Evolutionary conservation across 2,888 invertebrate genomes (phyloP), one percentile per base, ranked within the genome.

Genomic region (Lithosia quadra): DNA sequence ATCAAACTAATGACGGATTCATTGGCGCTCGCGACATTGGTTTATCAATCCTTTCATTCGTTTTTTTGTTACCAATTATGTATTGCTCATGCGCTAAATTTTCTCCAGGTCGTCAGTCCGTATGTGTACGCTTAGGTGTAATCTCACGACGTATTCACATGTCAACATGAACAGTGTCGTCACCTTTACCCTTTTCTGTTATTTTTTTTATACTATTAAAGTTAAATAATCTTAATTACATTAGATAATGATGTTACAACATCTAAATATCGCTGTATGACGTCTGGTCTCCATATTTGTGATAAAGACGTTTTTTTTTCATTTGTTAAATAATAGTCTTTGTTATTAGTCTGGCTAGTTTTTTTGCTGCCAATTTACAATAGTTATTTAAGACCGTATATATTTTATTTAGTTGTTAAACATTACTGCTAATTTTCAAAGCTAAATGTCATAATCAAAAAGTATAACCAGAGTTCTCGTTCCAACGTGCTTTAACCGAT

Each of bases 181-280:
- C 68, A 67, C 71, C 64, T 68, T 68, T 80, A 68, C 55, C 66
- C 70, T 67, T 61, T 34, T 61, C 9, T 33, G 36, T 56, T 21
- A 36, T 8, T 63, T 67, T 78, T 65, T 72, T 76, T 68, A 58
- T 68, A 69, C 65, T 70, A 49, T 68, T 71, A 69, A 67, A 22
- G 59, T 68, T 75, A 24, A 67, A 28, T 71, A 68, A 78, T 78
- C 81, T 75, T 71, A 80, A 78, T 75, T 75, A 73, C 59, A n/a
- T 59, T 64, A 69, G 75, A 80, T 75, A 75, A 63, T 67, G 61
- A 33, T 63, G 36, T 62, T 60, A 49, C 57, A 55, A 65, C 39
- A 59, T 4, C 59, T 62, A 53, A 24, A 53, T n/a, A 66, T 53
- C 60, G 22, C 43, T 49, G 34, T 21, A 22, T 53, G 21, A 58